Percentiles rank a stretch among this genome's conserved stretches.
Conservation (phyloP, 2,797 vertebrate species). For the Coccyzus lansbergi region DNA sequence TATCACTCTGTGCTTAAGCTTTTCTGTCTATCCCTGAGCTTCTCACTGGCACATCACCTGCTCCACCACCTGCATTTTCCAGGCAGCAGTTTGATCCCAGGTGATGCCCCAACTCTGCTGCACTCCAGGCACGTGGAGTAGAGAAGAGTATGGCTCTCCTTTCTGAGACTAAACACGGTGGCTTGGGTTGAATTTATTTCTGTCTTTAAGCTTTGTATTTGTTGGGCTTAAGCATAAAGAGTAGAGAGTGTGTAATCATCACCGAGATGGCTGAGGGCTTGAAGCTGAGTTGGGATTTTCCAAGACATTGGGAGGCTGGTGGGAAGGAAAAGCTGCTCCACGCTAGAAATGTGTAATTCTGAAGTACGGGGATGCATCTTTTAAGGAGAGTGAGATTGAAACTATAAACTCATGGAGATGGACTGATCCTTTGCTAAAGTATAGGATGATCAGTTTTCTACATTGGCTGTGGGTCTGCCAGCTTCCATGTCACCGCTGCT, state of each 20-base stretch:
- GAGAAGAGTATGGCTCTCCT: neutral
- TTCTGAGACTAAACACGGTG: too few species aligned
- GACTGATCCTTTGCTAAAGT: neutral
- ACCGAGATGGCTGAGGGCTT: rapidly evolving
- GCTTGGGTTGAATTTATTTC: neutral
- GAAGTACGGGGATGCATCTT: neutral
- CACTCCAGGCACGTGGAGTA: neutral
- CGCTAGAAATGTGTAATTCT: neutral
- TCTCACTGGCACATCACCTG: neutral
- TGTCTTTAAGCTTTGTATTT: neutral
- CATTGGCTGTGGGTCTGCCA: rapidly evolving
- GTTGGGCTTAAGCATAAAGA: neutral
- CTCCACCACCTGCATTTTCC: neutral
- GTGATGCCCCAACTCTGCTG: neutral
- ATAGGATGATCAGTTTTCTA: rapidly evolving
- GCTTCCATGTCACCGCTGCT: rapidly evolving
- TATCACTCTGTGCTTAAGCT: neutral
- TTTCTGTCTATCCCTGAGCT: neutral
- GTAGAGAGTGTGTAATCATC: neutral
- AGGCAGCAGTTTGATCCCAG: neutral
- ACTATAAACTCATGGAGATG: neutral
- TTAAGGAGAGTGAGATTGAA: neutral
- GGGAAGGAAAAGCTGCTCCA: neutral
- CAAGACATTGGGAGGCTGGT: neutral
- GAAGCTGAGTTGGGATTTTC: neutral